Percentiles rank a stretch among this genome's conserved stretches.
Conservation (phyloP, 2,888 invertebrate genomes). For the Yponomeuta plumbellus region DNA sequence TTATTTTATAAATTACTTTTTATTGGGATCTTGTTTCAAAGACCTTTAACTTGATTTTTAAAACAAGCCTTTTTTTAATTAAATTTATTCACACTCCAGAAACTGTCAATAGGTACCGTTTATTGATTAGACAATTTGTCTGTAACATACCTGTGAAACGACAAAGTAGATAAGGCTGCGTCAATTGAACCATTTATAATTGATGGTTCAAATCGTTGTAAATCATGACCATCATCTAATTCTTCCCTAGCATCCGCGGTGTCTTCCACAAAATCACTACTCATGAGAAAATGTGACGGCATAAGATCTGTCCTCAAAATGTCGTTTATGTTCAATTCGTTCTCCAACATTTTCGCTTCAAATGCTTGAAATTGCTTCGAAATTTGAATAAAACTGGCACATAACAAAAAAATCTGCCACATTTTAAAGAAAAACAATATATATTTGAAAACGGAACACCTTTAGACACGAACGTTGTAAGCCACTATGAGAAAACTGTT, state of each 20-base stretch:
- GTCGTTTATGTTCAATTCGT: slow-evolving; percentile 78
- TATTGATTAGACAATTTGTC: no score
- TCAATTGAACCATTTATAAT: slow-evolving; percentile 76
- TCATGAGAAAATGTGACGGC: slow-evolving; percentile 79
- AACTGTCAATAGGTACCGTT: no score
- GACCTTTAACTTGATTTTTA: no score
- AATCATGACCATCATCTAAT: slow-evolving; percentile 15
- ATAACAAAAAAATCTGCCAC: background rate
- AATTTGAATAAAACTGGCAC: slow-evolving; percentile 12
- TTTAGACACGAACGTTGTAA: slow-evolving; percentile 9
- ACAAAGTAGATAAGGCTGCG: slow-evolving; percentile 79
- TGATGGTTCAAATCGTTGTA: slow-evolving; percentile 28
- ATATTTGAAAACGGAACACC: background rate
- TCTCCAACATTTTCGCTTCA: slow-evolving; percentile 39
- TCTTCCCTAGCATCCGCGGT: slow-evolving; percentile 29
- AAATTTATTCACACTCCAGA: no score
- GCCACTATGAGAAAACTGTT: slow-evolving; percentile 18
- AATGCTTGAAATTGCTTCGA: slow-evolving; percentile 19
- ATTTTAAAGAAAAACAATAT: background rate
- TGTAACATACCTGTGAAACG: slow-evolving; percentile 77
- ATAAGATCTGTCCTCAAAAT: slow-evolving; percentile 82
- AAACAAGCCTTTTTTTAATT: no score
- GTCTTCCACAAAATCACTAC: slow-evolving; percentile 39
- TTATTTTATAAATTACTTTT: no score
- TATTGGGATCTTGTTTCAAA: no score